A percentile compares a stretch with the other conserved stretches of the same genome.
phyloP scores from a whole-genome alignment of 2,797 vertebrate species.

The Takifugu rubripes region DNA sequence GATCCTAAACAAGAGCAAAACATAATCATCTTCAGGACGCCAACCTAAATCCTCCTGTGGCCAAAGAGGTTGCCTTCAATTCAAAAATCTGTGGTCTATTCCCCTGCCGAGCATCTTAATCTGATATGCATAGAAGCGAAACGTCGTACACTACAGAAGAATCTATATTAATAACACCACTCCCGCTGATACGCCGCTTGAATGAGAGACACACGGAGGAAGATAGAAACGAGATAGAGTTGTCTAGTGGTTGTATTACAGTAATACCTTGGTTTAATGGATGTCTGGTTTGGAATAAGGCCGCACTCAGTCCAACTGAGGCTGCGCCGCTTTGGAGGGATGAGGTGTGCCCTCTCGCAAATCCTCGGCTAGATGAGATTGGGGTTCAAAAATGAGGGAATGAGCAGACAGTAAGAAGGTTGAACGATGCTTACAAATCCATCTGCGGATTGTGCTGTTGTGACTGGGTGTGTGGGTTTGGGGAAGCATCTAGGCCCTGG shows the following conservation, averaged over 20 bases:
- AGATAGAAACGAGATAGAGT: constrained; percentile 57
- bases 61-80: constrained; percentile 24
- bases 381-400: constrained; percentile 61
- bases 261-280: constrained; percentile 72
- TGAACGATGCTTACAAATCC: constrained; percentile 66
- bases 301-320: constrained; percentile 66
- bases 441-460: constrained; percentile 61
- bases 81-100: constrained; percentile 34
- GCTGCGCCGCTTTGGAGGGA: constrained; percentile 62
- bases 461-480: constrained; percentile 6
- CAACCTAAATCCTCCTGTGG: constrained; percentile 12
- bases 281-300: constrained; percentile 68
- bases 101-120: constrained; percentile 43
- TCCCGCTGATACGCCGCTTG: constrained; percentile 47
- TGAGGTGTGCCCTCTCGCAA: constrained; percentile 60
- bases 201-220: constrained; percentile 46
- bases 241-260: constrained; percentile 68
- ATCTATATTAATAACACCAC: constrained; percentile 65
- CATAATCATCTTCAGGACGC: constrained; percentile 33
- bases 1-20: constrained; percentile 35
- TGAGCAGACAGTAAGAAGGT: constrained; percentile 61
- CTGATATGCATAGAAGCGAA: constrained; percentile 64
- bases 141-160: constrained; percentile 42
- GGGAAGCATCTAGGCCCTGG: constrained; percentile 38
- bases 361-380: constrained; percentile 70